Base-by-base conservation (phyloP, 2,797 vertebrate genomes). In the Xenentodon cancila region DNA sequence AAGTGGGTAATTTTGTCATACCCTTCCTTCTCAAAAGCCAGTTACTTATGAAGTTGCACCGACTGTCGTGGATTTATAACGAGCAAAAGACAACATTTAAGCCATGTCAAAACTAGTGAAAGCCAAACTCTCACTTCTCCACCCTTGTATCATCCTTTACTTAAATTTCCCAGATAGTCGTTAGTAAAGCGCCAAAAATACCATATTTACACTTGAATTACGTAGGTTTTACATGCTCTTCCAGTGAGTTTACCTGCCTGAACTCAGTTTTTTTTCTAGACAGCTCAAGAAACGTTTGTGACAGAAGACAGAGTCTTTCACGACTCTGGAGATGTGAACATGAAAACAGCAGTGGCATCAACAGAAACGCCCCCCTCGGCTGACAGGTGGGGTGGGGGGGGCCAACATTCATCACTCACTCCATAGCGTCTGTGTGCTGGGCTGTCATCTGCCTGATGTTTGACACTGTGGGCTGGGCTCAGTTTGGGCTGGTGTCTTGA, bases 341-440 rank as follows among this genome's bases (percentile, higher is more conserved):
- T 73, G 19, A 78, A 74, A 84, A 84, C 81, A 84, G 63, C 12
- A 65, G 68, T 49, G 67, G 75, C 50, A 64, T 77, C 45, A 79
- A 79, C 65, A 82, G 58, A 62, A 49, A 2, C 13, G 27, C 32
- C 62, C 46, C 18, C 59, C 64, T 54, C 4, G 6, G 50, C 61
- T 66, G 71, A 59, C 60, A 40, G 42, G 34, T 58, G 34, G 30
- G 42, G 62, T 58, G 43, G 20, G 30, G 62, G 57, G 60, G 53
- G 74, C 65, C 44, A 78, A 81, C 75, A 82, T 77, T 86, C 84
- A 86, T 89, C 81, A 93, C 92, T 93, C 92, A 93, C 92, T 92
- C 91, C 92, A 93, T 93, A 79, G 78, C 80, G 88, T 88, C 87
- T 89, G 89, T 85, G 82, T 87, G 89, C 76, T 73, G 89, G 89